Evolutionary conservation across 2,113 vertebrate species (phyloP).

Genomic region (Kryptolebias marmoratus): DNA sequence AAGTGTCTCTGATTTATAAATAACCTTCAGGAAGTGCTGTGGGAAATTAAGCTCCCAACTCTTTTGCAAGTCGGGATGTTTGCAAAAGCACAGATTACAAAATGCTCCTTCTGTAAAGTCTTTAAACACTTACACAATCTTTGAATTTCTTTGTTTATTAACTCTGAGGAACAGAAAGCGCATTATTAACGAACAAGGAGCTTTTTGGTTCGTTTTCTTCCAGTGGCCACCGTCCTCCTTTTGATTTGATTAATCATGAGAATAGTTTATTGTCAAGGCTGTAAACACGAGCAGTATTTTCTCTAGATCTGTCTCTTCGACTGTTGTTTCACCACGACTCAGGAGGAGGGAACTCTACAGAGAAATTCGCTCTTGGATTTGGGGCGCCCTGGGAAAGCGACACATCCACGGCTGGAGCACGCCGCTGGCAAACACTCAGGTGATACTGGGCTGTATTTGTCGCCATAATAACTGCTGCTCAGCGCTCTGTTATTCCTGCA

Average conservation of each 20-base stretch:
- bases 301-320: constrained; percentile 57
- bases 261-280: neutral
- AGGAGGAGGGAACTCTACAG: constrained; percentile 82
- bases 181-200: no score
- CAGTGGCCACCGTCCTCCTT: neutral
- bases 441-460: constrained; percentile 1
- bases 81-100: neutral
- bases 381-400: constrained; percentile 79
- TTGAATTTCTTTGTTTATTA: no score
- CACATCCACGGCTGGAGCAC: constrained; percentile 85
- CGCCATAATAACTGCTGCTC: neutral
- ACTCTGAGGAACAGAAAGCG: no score
- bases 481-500: neutral
- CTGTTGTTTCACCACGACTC: constrained; percentile 74
- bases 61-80: neutral
- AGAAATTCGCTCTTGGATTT: constrained; percentile 84
- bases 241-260: neutral
- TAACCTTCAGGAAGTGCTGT: neutral
- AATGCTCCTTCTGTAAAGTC: neutral
- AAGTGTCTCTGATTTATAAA: neutral
- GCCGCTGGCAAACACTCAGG: constrained; percentile 71
- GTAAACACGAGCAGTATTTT: constrained; percentile 20
- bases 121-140: neutral
- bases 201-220: neutral
- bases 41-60: neutral